Conservation (phyloP, 2,888 invertebrate species). For the Gisinianus flammeolus region DNA sequence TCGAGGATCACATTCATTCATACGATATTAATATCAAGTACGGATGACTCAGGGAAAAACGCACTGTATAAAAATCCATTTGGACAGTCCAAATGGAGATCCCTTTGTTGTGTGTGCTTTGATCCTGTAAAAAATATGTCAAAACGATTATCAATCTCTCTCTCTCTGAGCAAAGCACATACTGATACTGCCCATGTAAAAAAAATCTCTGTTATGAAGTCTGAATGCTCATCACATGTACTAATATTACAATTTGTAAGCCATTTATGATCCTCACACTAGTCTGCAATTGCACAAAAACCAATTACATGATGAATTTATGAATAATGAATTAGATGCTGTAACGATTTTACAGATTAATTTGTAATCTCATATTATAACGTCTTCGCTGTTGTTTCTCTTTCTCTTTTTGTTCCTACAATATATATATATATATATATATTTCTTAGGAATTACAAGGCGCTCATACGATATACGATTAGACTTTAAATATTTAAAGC, state of each 20-base stretch:
- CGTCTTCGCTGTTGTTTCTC: too few species aligned
- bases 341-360: too few species aligned
- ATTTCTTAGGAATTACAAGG: too few species aligned
- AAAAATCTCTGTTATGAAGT: not conserved
- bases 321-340: too few species aligned
- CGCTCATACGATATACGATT: too few species aligned
- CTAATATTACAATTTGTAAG: slow-evolving; percentile 3
- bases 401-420: too few species aligned
- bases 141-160: slow-evolving; percentile 30
- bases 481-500: too few species aligned
- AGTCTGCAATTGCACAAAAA: too few species aligned
- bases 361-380: too few species aligned
- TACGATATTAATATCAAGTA: not conserved
- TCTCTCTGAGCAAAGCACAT: not conserved
- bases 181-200: not conserved
- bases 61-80: not conserved
- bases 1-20: not conserved
- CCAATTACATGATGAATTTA: too few species aligned
- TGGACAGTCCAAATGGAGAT: not conserved
- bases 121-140: slow-evolving; percentile 15
- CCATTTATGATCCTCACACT: too few species aligned
- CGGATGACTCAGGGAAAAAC: slow-evolving; percentile 25
- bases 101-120: not conserved
- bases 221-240: not conserved
- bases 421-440: too few species aligned